Evolutionary conservation across 2,888 invertebrate species (phyloP).

Genomic region (Tigriopus californicus): DNA sequence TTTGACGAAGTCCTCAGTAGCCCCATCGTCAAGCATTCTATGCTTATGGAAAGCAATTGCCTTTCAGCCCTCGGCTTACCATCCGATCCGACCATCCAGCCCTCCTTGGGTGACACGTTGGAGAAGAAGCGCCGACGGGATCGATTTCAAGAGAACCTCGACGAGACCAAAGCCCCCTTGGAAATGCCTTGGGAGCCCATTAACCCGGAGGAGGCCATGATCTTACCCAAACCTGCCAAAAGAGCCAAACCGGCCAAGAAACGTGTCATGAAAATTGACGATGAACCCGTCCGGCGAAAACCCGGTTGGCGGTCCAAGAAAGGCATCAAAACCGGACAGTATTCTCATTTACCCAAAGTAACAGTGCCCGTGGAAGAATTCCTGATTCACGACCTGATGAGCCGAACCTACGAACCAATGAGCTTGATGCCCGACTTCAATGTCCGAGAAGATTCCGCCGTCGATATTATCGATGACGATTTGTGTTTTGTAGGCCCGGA

Average conservation of each 20-base stretch:
- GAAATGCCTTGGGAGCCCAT: slow-evolving; percentile 18
- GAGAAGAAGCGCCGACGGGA: neutral
- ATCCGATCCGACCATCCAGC: neutral
- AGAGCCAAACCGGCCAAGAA: slow-evolving; percentile 9
- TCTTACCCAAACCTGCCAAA: slow-evolving; percentile 17
- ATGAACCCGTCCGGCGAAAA: no score
- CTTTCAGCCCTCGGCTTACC: neutral
- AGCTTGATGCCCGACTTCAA: neutral
- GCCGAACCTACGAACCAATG: neutral
- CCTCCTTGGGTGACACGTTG: neutral
- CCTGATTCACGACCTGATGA: neutral
- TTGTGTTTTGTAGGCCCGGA: no score
- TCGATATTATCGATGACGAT: neutral
- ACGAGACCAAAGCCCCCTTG: slow-evolving; percentile 8
- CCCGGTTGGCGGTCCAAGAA: no score
- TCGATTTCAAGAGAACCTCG: slow-evolving; percentile 9
- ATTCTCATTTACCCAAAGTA: neutral
- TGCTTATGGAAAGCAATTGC: neutral
- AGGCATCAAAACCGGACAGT: no score
- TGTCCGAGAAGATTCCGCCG: neutral
- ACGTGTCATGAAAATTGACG: no score
- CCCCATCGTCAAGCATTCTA: neutral
- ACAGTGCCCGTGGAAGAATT: neutral
- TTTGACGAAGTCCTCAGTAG: neutral
- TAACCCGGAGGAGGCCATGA: slow-evolving; percentile 18